A percentile compares a stretch with the other conserved stretches of the same genome.
Conservation (phyloP, 2,113 vertebrate genomes). For the Cebus imitator region DNA sequence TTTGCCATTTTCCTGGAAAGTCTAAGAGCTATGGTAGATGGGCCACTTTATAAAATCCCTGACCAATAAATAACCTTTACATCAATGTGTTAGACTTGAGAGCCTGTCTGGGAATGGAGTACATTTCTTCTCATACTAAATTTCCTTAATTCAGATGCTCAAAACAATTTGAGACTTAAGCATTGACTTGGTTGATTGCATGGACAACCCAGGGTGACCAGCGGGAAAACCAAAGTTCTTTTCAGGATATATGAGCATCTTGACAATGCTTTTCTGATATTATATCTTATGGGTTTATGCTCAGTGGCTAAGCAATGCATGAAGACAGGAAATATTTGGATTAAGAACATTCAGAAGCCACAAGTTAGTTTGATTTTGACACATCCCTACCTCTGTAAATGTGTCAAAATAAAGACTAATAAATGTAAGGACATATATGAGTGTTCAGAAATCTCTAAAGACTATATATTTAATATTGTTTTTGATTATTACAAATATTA, state of each 20-base stretch:
- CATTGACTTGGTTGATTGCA: neutral
- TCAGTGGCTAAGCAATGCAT: neutral
- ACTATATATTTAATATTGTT: neutral
- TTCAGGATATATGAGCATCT: neutral
- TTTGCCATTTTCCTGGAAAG: neutral
- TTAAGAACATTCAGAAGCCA: neutral
- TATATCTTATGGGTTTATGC: neutral
- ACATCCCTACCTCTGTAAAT: neutral
- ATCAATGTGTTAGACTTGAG: neutral
- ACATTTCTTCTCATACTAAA: neutral
- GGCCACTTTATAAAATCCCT: neutral
- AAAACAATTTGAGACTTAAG: neutral
- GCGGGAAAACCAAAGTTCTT: neutral
- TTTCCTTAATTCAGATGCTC: neutral
- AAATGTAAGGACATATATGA: neutral
- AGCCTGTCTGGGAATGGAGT: neutral
- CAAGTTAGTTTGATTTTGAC: neutral
- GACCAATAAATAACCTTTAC: neutral
- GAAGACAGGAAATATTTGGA: neutral
- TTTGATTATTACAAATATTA: neutral
- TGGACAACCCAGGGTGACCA: neutral
- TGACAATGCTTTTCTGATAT: neutral
- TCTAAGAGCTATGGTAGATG: neutral
- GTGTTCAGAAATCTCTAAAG: neutral
- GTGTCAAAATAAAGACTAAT: neutral